phyloP scores from a whole-genome alignment of 2,888 invertebrate species.

The Sphecodes monilicornis region DNA sequence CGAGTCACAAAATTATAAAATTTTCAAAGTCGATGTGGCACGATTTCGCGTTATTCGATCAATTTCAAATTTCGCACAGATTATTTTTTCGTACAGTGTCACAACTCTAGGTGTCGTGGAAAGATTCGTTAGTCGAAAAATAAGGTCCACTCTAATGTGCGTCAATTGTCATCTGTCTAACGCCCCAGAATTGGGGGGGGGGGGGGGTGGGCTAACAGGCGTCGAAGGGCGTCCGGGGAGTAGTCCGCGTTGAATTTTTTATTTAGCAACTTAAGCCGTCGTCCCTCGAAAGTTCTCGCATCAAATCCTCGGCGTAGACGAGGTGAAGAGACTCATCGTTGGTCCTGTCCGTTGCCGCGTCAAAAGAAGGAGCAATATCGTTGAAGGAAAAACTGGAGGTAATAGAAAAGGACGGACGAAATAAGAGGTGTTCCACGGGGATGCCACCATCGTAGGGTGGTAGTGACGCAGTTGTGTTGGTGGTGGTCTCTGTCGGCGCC shows the following conservation, averaged over 20 bases:
- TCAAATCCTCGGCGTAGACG: not conserved
- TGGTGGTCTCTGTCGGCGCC: constrained; percentile 42
- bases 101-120: too few relatives aligned
- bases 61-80: too few relatives aligned
- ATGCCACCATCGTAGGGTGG: constrained; percentile 35
- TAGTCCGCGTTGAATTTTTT: constrained; percentile 36
- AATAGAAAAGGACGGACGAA: constrained; percentile 61
- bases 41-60: too few relatives aligned
- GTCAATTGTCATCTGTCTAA: too few relatives aligned
- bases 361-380: constrained; percentile 39
- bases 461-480: not conserved
- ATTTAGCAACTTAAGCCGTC: constrained; percentile 36
- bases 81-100: too few relatives aligned
- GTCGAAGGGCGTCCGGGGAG: constrained; percentile 28
- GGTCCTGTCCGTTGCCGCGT: not conserved
- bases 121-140: too few relatives aligned
- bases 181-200: too few relatives aligned
- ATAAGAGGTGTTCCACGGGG: constrained; percentile 49
- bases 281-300: not conserved
- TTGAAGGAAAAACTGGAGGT: constrained; percentile 54
- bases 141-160: too few relatives aligned
- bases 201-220: not conserved
- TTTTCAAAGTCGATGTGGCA: too few relatives aligned
- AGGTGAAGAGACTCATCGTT: constrained; percentile 1
- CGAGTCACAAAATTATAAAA: too few relatives aligned